phyloP scores from a whole-genome alignment of 2,113 vertebrate genomes.

The Spea bombifrons region DNA sequence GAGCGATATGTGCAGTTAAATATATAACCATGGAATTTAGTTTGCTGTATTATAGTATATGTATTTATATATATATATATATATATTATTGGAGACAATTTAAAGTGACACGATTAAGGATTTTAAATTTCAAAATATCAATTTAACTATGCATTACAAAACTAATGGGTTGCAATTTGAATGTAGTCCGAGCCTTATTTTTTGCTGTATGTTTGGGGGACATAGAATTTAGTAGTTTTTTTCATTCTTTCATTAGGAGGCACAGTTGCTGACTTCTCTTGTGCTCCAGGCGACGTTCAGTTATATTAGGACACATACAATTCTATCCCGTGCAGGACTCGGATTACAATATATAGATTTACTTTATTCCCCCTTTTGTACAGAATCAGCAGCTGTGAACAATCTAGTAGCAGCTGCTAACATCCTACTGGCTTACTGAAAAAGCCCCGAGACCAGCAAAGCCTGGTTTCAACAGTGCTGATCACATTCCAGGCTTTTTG shows the following conservation, averaged over 20 bases:
- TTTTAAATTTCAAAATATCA: no score
- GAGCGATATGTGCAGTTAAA: no score
- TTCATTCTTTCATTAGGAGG: constrained; percentile 1
- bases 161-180: no score
- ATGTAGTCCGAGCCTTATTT: no score
- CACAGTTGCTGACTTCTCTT: constrained; percentile 21
- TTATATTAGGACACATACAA: constrained; percentile 34
- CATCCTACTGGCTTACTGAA: constrained; percentile 43
- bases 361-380: constrained; percentile 47
- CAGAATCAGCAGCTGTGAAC: constrained; percentile 45
- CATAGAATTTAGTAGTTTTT: not conserved
- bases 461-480: constrained; percentile 32
- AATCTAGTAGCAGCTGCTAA: constrained; percentile 47
- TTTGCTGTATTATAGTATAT: no score
- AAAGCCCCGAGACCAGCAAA: constrained; percentile 43
- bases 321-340: constrained; percentile 42
- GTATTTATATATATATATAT: no score
- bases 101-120: no score
- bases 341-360: constrained; percentile 48
- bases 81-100: no score
- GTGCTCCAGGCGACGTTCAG: constrained; percentile 20
- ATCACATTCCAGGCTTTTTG: constrained; percentile 32
- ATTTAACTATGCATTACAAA: no score
- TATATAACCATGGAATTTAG: no score
- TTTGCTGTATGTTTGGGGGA: no score